These are phyloP conservation scores for Betta splendens DNA, from an alignment of 2,797 vertebrate genomes.

Conservation along the genomic window DNA sequence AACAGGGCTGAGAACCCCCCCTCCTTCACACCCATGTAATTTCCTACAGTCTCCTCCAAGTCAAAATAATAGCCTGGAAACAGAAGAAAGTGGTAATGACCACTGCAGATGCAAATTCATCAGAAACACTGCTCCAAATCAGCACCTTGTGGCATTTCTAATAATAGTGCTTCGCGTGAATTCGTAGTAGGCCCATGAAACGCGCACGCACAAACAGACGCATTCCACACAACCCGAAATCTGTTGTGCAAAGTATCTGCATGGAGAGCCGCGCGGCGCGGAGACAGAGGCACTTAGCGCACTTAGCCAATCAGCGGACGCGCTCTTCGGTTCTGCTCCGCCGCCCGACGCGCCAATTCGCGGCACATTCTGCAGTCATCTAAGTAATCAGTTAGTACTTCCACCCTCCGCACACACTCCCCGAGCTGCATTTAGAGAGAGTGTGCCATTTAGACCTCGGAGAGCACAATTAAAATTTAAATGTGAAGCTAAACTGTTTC, in stretches of 20 bases:
- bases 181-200: slow-evolving; percentile 11
- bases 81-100: neutral
- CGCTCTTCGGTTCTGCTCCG: slow-evolving; percentile 62
- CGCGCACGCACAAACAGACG: neutral
- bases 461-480: slow-evolving; percentile 66
- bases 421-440: slow-evolving; percentile 47
- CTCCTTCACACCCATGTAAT: neutral
- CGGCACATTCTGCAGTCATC: slow-evolving; percentile 58
- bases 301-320: slow-evolving; percentile 71
- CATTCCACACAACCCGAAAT: slow-evolving; percentile 2
- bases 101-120: slow-evolving; percentile 7
- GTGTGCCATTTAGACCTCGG: slow-evolving; percentile 49
- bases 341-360: slow-evolving; percentile 49
- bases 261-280: slow-evolving; percentile 20
- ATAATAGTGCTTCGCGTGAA: slow-evolving; percentile 14
- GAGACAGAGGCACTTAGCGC: slow-evolving; percentile 65
- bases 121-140: slow-evolving; percentile 9
- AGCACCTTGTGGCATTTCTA: slow-evolving; percentile 3
- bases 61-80: neutral
- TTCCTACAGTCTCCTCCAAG: neutral
- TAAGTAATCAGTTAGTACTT: slow-evolving; percentile 68
- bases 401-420: slow-evolving; percentile 41
- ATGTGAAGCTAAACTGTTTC: slow-evolving; percentile 43
- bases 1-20: neutral
- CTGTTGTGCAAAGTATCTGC: slow-evolving; percentile 13